These are phyloP conservation scores for Perizoma flavofasciatum DNA, from an alignment of 2,888 invertebrate genomes.

Conservation along the genomic window DNA sequence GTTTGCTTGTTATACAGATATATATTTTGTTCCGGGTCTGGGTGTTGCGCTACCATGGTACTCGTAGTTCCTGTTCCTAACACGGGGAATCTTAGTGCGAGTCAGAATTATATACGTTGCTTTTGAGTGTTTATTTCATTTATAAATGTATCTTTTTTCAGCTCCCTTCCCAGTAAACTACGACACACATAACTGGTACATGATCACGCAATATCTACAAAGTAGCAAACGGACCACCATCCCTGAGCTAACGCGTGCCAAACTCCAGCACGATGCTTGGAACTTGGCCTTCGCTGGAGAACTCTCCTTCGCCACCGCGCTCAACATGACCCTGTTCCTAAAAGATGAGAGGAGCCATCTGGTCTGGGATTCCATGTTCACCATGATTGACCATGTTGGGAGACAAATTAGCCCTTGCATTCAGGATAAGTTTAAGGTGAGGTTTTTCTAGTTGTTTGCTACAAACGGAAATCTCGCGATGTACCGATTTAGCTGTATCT, in stretches of 20 bases:
- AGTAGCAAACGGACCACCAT: constrained; percentile 81
- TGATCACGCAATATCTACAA: constrained; percentile 86
- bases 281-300: constrained; percentile 91
- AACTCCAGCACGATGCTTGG: constrained; percentile 90
- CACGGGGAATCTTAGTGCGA: too few relatives aligned
- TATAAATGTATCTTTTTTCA: constrained; percentile 48
- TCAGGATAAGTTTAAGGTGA: constrained; percentile 89
- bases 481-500: too few relatives aligned
- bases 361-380: constrained; percentile 93
- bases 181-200: constrained; percentile 90
- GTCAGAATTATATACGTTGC: too few relatives aligned
- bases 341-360: constrained; percentile 88
- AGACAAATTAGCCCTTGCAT: constrained; percentile 86
- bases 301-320: constrained; percentile 88
- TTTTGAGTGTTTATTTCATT: too few relatives aligned
- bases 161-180: constrained; percentile 94
- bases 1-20: too few relatives aligned
- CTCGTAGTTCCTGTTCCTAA: too few relatives aligned
- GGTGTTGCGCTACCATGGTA: too few relatives aligned
- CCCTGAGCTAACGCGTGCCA: constrained; percentile 89
- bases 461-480: too few relatives aligned
- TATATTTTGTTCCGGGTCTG: too few relatives aligned
- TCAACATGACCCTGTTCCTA: constrained; percentile 91
- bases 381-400: constrained; percentile 92
- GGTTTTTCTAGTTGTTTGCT: constrained; percentile 15